Percentiles rank a stretch among this genome's conserved stretches.
These are phyloP conservation scores for Siderastrea radians DNA, from an alignment of 92 coral and sea anemone species.

Conservation along the genomic window DNA sequence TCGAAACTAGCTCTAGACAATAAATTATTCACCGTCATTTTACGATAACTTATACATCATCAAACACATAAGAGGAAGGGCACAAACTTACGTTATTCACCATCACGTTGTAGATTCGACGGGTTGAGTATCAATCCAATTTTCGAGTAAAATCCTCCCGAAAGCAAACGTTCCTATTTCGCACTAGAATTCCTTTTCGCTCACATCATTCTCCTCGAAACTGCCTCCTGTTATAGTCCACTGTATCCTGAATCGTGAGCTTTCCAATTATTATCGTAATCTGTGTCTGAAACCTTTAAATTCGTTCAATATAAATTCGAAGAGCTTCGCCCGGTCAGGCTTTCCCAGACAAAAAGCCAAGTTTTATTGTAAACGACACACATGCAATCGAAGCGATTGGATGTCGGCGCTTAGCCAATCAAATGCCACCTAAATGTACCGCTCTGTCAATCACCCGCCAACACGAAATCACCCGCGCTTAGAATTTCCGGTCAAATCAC, in stretches of 20 bases:
- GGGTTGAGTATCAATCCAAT: slow-evolving; percentile 53
- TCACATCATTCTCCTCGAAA: slow-evolving; percentile 69
- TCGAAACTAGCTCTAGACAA: slow-evolving; percentile 32
- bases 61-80: slow-evolving; percentile 10
- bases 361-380: slow-evolving; percentile 89
- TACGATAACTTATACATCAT: slow-evolving; percentile 18
- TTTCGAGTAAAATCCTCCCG: slow-evolving; percentile 47
- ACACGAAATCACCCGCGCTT: slow-evolving; percentile 68
- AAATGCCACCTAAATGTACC: slow-evolving; percentile 80
- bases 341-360: slow-evolving; percentile 81
- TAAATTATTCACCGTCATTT: slow-evolving; percentile 40
- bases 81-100: slow-evolving; percentile 76
- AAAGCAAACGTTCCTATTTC: slow-evolving; percentile 44
- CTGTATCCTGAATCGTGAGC: slow-evolving; percentile 24
- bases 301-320: slow-evolving; percentile 23
- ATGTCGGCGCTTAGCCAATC: slow-evolving; percentile 91
- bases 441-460: slow-evolving; percentile 93
- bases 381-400: slow-evolving; percentile 98
- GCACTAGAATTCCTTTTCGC: slow-evolving; percentile 25
- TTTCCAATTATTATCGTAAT: slow-evolving; percentile 25
- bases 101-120: slow-evolving; percentile 63
- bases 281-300: slow-evolving; percentile 34
- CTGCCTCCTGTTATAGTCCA: slow-evolving; percentile 47
- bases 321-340: slow-evolving; percentile 66
- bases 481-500: slow-evolving; percentile 57